Base-by-base conservation (phyloP, 2,113 vertebrate genomes). In the Nycticryphes semicollaris region DNA sequence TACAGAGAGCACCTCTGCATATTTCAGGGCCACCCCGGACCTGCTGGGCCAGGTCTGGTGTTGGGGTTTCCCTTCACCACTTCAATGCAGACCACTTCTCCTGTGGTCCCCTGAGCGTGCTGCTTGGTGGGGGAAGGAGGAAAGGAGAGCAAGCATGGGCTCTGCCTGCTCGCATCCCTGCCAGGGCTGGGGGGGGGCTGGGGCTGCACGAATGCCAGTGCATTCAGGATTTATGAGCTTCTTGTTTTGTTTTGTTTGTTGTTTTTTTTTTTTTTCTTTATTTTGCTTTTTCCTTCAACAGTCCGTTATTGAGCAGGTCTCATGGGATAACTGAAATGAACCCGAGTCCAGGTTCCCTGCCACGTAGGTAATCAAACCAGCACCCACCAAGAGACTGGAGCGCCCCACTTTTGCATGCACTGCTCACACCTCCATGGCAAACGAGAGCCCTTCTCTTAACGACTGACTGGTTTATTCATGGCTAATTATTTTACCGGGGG, bases 291-390 rank as follows among this genome's bases (percentile, higher is more conserved):
- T 98, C 98, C 98, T 98, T 96, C 97, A 96, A 98, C 98, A 99
- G 99, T 99, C 99, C 98, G 98, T 99, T 98, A 99, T 98, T 99
- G 99, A 99, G 98, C 99, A 99, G 99, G 99, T 99, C 97, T 98
- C 99, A 98, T 99, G 98, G 99, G 99, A 99, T 98, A 99, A 99
- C 99, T 99, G 99, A 99, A 98, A 98, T 97, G 98, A 98, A 97
- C 98, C 98, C 96, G 98, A 98, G 97, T 97, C 98, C 98, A 97
- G 98, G 98, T 84, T 98, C 96, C 98, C 97, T 97, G 98, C 98
- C 97, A 97, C 97, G 97, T 99, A 99, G 99, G 99, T 99, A 99
- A 98, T 98, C 97, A 96, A 69, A 81, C 89, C 67, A 73, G 82
- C 96, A 94, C 90, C 93, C 50, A n/a, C 94, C 95, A 59, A 63